Percentiles rank a stretch among this genome's conserved stretches.
Conservation (phyloP, 2,888 invertebrate species). For the Altica lythri region DNA sequence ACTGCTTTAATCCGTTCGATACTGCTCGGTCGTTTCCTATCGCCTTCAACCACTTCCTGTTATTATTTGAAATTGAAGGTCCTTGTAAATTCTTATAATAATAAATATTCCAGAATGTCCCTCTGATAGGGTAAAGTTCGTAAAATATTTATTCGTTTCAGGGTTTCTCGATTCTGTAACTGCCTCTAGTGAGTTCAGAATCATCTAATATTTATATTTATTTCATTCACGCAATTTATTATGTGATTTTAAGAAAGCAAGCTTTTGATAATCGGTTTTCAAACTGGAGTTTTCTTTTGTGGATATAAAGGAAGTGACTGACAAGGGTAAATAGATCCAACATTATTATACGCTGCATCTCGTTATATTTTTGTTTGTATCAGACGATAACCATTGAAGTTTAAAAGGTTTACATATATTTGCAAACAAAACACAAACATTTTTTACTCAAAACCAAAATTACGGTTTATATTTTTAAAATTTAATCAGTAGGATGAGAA, state of each 20-base stretch:
- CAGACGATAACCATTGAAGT: too few relatives aligned
- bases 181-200: slow-evolving; percentile 20
- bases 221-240: slow-evolving; percentile 22
- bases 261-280: too few relatives aligned
- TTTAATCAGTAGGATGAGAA: too few relatives aligned
- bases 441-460: too few relatives aligned
- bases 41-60: slow-evolving; percentile 23
- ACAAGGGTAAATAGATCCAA: too few relatives aligned
- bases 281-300: too few relatives aligned
- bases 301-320: too few relatives aligned
- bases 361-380: too few relatives aligned
- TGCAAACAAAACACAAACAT: too few relatives aligned
- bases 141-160: slow-evolving; percentile 33
- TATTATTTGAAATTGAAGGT: slow-evolving; percentile 28
- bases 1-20: slow-evolving; percentile 7
- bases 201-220: slow-evolving; percentile 30
- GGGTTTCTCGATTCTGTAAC: slow-evolving; percentile 23
- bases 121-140: slow-evolving; percentile 26
- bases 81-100: slow-evolving; percentile 32
- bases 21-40: slow-evolving; percentile 15
- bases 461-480: too few relatives aligned
- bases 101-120: slow-evolving; percentile 34
- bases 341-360: too few relatives aligned
- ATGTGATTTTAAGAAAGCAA: slow-evolving; percentile 2
- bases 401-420: too few relatives aligned